Base-by-base conservation (phyloP, 2,113 vertebrate species). In the Monopterus albus region DNA sequence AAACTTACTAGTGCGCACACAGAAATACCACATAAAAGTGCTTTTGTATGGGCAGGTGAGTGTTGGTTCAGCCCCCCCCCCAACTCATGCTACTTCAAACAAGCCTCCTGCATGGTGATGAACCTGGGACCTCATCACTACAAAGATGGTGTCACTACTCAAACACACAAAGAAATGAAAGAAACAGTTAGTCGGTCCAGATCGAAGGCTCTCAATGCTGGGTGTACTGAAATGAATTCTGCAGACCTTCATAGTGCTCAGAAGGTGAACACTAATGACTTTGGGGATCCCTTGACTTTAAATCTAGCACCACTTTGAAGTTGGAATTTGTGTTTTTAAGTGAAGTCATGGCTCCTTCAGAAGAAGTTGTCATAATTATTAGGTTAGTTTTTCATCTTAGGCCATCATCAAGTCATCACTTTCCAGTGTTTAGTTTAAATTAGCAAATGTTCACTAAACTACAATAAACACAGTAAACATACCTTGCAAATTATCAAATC, bases 51-150 rank as follows among this genome's bases (percentile, higher is more conserved):
- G 62, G 86, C 89, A 91, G 92, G 90, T 92, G 87, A 92, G 81
- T 23, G 64, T 60, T 28, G 64, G 73, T 65, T 76, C 78, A 71
- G 83, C 77, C 84, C 69, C 74, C 58, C 69, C 63, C 52, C 91
- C 78, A 92, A 90, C 87, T 89, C 62, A 51, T 3, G 35, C 72
- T 65, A 91, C 90, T 91, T 93, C 90, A 93, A 93, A 93, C 82
- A 64, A n/a, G 76, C 70, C 62, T 57, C 79, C 78, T 77, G 82
- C 72, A 84, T 87, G 76, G 50, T 88, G 86, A 87, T 85, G 84
- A 90, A 81, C 81, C 89, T 40, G 65, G 80, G 78, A 79, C 87
- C 81, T 88, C 75, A 18, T 81, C 85, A 82, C 72, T 51, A 75
- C 79, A 91, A 91, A 92, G 82, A 83, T 82, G 86, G 49, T 80